phyloP scores from a whole-genome alignment of 2,888 invertebrate genomes.

The Xylota segnis region DNA sequence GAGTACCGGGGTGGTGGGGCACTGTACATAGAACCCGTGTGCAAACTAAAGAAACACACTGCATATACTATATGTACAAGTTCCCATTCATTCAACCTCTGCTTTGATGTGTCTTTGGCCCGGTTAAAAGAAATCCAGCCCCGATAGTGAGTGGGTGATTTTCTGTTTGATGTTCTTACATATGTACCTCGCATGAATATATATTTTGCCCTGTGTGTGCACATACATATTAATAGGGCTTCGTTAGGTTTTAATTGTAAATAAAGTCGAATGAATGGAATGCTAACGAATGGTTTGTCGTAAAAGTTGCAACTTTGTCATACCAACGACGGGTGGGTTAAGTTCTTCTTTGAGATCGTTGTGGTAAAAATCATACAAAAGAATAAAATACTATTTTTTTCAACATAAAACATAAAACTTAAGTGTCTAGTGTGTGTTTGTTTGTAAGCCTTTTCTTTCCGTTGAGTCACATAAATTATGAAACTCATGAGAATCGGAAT shows the following conservation, averaged over 20 bases:
- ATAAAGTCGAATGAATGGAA: constrained; percentile 60
- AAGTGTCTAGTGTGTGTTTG: constrained; percentile 1
- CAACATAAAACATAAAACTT: not conserved
- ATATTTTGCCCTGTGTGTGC: constrained; percentile 15
- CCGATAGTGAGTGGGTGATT: constrained; percentile 44
- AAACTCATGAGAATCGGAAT: too few species aligned
- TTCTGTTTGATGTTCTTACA: constrained; percentile 61
- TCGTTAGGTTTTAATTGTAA: constrained; percentile 66
- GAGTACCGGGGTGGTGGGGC: not conserved
- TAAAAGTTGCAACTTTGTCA: constrained; percentile 57
- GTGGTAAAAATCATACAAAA: not conserved
- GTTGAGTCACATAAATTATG: too few species aligned
- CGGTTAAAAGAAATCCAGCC: constrained; percentile 54
- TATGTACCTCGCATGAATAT: constrained; percentile 18
- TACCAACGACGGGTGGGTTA: constrained; percentile 35
- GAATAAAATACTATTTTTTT: not conserved
- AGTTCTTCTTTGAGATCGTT: not conserved
- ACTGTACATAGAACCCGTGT: not conserved
- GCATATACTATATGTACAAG: constrained; percentile 5
- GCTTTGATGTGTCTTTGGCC: constrained; percentile 39
- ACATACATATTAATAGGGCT: constrained; percentile 64
- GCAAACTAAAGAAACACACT: constrained; percentile 37
- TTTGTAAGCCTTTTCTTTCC: not conserved
- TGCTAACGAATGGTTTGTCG: constrained; percentile 50
- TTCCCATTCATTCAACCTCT: constrained; percentile 36